phyloP scores from a whole-genome alignment of 2,113 vertebrate genomes.

The Perca fluviatilis region DNA sequence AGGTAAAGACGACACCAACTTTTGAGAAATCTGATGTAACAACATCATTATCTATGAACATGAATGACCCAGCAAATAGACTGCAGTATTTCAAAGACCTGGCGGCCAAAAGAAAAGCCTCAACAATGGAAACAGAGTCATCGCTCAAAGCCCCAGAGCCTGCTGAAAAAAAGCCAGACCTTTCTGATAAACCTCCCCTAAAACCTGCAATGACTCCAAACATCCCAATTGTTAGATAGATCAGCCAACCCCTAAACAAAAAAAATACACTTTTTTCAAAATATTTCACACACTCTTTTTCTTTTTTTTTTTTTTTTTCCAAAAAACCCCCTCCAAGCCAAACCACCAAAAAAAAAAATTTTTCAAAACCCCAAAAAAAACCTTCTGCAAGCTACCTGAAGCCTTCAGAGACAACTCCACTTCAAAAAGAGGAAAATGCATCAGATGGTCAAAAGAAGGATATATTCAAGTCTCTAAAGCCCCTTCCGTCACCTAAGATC shows the following conservation, averaged over 20 bases:
- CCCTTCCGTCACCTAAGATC: slow-evolving; percentile 82
- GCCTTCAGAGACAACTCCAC: slow-evolving; percentile 38
- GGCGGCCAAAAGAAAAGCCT: slow-evolving; percentile 76
- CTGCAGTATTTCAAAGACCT: slow-evolving; percentile 84
- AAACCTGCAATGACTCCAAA: slow-evolving; percentile 12
- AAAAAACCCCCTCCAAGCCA: too few relatives aligned
- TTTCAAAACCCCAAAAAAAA: too few relatives aligned
- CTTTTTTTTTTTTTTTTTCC: too few relatives aligned
- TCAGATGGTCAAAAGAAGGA: slow-evolving; percentile 80
- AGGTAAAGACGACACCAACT: slow-evolving; percentile 42
- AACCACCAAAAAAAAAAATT: too few relatives aligned
- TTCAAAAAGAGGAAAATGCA: slow-evolving; percentile 68
- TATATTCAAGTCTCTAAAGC: slow-evolving; percentile 77
- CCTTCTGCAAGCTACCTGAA: slow-evolving; percentile 48
- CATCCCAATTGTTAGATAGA: not conserved
- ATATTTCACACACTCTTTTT: too few relatives aligned
- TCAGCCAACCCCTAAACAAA: too few relatives aligned
- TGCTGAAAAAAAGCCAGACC: slow-evolving; percentile 76
- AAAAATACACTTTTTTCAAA: too few relatives aligned
- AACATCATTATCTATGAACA: slow-evolving; percentile 55
- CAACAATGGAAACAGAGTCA: slow-evolving; percentile 66
- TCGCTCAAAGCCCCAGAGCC: slow-evolving; percentile 68
- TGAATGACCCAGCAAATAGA: slow-evolving; percentile 81
- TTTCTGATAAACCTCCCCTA: slow-evolving; percentile 47
- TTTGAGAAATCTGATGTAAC: slow-evolving; percentile 38